A percentile compares a stretch with the other conserved stretches of the same genome.
Evolutionary conservation across 37 sponge, comb jelly and placozoan genomes (phyloP).

Genomic region (Agelas oroides): DNA sequence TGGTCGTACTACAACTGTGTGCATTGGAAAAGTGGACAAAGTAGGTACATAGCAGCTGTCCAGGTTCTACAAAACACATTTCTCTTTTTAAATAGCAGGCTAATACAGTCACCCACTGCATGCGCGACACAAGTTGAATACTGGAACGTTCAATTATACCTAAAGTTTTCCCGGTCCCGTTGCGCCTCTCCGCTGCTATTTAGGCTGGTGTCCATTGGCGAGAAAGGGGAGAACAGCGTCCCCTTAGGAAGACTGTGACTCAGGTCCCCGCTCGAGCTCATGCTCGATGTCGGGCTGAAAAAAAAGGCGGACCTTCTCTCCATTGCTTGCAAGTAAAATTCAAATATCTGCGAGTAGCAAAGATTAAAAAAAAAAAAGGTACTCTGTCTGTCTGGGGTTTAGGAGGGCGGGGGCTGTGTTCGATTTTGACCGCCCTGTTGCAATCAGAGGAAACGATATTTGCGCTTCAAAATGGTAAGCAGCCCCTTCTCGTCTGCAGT

Average conservation of each 20-base stretch:
- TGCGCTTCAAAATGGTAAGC: not conserved
- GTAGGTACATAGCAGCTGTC: too few species aligned
- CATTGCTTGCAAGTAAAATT: not conserved
- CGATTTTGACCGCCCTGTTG: not conserved
- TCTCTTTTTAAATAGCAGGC: too few species aligned
- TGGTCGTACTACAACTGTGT: not conserved
- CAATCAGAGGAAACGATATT: not conserved
- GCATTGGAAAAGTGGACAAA: not conserved
- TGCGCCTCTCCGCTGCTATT: too few species aligned
- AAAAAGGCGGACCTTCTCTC: not conserved
- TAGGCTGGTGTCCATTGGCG: constrained; percentile 13
- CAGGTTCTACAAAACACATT: too few species aligned
- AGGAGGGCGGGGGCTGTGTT: too few species aligned
- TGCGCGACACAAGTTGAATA: too few species aligned
- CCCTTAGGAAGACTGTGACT: not conserved
- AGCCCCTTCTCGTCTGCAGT: not conserved
- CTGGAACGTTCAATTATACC: too few species aligned
- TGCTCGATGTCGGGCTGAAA: not conserved
- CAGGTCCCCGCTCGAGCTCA: not conserved
- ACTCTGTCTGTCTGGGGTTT: too few species aligned
- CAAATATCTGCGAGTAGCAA: too few species aligned
- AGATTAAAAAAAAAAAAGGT: too few species aligned
- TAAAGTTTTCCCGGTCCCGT: too few species aligned
- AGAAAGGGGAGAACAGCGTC: constrained; percentile 9
- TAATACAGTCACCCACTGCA: too few species aligned